These are phyloP conservation scores for Puma concolor DNA, from an alignment of 2,113 vertebrate genomes.

Conservation along the genomic window DNA sequence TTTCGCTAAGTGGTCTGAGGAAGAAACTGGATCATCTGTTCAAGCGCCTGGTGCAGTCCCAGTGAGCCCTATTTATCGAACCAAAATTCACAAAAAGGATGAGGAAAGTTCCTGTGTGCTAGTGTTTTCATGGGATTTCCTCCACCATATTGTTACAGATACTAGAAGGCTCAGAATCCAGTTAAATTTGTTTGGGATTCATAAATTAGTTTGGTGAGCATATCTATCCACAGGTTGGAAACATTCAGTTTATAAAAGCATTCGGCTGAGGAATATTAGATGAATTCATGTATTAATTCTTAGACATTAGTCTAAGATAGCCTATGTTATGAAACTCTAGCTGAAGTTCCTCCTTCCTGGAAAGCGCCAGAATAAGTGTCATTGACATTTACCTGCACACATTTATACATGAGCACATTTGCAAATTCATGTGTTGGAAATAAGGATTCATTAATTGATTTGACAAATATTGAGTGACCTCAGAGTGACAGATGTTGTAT, in stretches of 20 bases:
- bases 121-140: background rate
- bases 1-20: background rate
- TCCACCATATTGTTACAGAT: background rate
- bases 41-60: background rate
- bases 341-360: background rate
- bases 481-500: background rate
- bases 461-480: background rate
- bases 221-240: background rate
- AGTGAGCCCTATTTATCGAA: background rate
- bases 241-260: background rate
- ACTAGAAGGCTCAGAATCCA: background rate
- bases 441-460: background rate
- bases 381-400: background rate
- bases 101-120: background rate
- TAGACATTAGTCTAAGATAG: background rate
- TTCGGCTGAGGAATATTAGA: background rate
- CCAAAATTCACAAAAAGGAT: background rate
- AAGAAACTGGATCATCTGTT: background rate
- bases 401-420: background rate
- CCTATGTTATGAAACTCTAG: background rate
- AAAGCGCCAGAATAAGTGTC: background rate
- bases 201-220: background rate
- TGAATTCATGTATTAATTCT: background rate
- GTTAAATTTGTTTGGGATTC: background rate
- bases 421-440: background rate